Percentiles rank a stretch among this genome's conserved stretches.
These are phyloP conservation scores for Xerus inauris DNA, from an alignment of 2,113 vertebrate species.

Conservation along the genomic window DNA sequence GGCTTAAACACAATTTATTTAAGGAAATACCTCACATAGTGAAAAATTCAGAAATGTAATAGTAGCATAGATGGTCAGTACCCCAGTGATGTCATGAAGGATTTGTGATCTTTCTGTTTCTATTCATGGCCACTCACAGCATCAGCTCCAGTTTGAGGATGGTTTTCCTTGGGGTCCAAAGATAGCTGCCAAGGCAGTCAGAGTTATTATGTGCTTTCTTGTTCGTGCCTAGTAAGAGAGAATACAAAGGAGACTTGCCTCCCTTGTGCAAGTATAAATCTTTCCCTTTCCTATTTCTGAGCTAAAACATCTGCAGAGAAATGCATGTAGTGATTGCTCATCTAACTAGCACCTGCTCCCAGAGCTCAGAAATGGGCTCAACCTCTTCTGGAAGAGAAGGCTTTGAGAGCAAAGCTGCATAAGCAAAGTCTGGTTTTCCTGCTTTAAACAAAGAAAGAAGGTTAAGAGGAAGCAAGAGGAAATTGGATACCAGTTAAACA, in stretches of 20 bases:
- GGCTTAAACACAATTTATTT: constrained; percentile 1
- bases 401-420: background rate
- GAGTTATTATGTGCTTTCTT: background rate
- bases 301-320: background rate
- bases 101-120: background rate
- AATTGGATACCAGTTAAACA: background rate
- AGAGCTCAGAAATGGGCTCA: background rate
- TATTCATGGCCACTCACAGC: background rate
- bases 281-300: background rate
- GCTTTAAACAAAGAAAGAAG: constrained; percentile 14
- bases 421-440: background rate
- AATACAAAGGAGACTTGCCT: background rate
- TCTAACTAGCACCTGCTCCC: background rate
- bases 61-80: background rate
- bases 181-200: background rate
- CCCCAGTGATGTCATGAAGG: background rate
- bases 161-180: background rate
- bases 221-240: background rate
- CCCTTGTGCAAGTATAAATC: background rate
- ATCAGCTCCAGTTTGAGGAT: background rate
- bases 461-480: background rate
- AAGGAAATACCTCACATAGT: background rate
- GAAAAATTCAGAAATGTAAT: background rate
- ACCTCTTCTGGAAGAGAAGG: background rate
- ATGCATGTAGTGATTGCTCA: background rate